Evolutionary conservation across 2,113 vertebrate genomes (phyloP), one percentile per base, ranked within the genome.

Genomic region (Grallaria varia): DNA sequence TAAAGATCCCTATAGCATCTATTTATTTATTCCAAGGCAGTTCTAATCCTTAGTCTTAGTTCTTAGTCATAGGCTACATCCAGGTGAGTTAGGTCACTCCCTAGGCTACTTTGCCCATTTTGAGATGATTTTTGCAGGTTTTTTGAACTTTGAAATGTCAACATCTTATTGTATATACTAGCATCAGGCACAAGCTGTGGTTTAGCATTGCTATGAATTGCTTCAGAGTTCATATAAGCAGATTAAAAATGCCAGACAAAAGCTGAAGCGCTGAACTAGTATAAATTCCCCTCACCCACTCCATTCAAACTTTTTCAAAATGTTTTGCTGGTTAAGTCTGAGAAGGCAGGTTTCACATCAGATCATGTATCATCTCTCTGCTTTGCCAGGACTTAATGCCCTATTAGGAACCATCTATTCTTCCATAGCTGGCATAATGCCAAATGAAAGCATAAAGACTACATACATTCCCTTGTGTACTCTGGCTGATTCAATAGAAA

Each of bases 401-500:
- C 14, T 64, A 60, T 82, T 28, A 64, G 56, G 39, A 95, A 84
- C 67, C 84, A 84, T 75, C 68, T 91, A 33, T 22, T 84, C 84
- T 91, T 39, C 60, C 56, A 81, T 16, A 72, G 52, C 47, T 89
- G 87, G 92, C 64, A 79, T n/a, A 87, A 84, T 1, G 53, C 69
- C 96, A 78, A 67, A 64, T 28, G 17, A 82, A 89, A 89, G 66
- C 81, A 94, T 87, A 93, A 94, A 91, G 87, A 63, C 66, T 75
- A 56, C 69, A 84, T 75, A 84, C 87, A 95, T 87, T 72, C 69
- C 62, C 62, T 87, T 84, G 56, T 81, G 35, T 93, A 84, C 66
- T 84, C 81, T 56, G 52, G 66, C 64, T 93, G 68, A 89, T 73
- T 81, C 92, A 94, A 89, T 84, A 95, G 87, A 56, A 91, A 89